These are phyloP conservation scores for Spisula solida DNA, from an alignment of 2,888 invertebrate species.

Conservation along the genomic window DNA sequence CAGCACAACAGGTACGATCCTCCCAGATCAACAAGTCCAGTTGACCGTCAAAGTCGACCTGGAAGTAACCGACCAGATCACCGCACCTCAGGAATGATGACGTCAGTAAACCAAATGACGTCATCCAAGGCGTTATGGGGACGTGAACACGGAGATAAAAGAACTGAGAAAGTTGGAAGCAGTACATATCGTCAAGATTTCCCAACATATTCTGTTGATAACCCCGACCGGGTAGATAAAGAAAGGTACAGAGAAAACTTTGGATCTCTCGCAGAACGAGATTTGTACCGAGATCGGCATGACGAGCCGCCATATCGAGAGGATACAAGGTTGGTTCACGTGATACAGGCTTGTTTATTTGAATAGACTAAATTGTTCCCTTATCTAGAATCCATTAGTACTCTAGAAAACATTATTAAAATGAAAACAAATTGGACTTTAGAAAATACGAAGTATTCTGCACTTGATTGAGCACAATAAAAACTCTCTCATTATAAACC, in stretches of 20 bases:
- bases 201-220: conserved; percentile 59
- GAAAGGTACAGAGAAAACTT: conserved; percentile 65
- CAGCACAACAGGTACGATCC: neutral
- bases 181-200: conserved; percentile 62
- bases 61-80: conserved; percentile 16
- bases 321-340: neutral
- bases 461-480: too few relatives aligned
- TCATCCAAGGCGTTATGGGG: conserved; percentile 62
- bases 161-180: conserved; percentile 44
- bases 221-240: conserved; percentile 58
- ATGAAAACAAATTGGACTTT: too few relatives aligned
- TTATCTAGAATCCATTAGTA: too few relatives aligned
- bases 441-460: too few relatives aligned
- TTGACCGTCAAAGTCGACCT: conserved; percentile 13
- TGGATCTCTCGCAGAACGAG: conserved; percentile 54
- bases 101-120: conserved; percentile 33
- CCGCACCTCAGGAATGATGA: conserved; percentile 23
- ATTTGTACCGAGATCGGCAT: conserved; percentile 28
- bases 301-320: neutral
- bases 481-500: too few relatives aligned
- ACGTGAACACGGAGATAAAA: conserved; percentile 56
- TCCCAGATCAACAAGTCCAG: neutral
- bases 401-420: too few relatives aligned
- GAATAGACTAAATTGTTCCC: too few relatives aligned
- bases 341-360: neutral